Percentiles rank a stretch among this genome's conserved stretches.
phyloP scores from a whole-genome alignment of 2,113 vertebrate genomes.

The Progne subis region DNA sequence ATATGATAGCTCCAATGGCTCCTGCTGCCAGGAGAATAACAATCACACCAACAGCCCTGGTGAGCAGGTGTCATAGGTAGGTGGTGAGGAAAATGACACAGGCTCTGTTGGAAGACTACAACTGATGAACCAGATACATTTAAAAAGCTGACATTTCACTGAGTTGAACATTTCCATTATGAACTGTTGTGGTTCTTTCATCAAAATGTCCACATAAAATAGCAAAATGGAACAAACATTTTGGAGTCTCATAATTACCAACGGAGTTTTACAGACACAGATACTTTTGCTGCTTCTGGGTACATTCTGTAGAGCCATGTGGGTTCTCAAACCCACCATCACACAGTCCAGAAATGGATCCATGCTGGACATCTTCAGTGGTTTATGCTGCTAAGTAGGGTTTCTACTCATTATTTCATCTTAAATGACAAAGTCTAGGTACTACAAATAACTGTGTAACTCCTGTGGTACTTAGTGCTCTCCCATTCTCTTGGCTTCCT shows the following conservation, averaged over 20 bases:
- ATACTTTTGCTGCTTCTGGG: not conserved
- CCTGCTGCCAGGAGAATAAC: not conserved
- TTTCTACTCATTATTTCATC: not conserved
- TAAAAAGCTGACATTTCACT: not conserved
- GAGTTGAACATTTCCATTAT: not conserved
- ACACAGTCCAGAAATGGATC: not conserved
- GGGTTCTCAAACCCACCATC: not conserved
- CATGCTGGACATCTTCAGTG: not conserved
- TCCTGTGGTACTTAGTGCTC: not conserved
- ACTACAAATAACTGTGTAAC: not conserved
- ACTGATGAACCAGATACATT: not conserved
- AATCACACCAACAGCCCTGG: not conserved
- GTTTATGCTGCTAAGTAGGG: not conserved
- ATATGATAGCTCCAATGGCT: not conserved
- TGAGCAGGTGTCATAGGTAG: not conserved
- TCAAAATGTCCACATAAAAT: not conserved
- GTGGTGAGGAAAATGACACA: not conserved
- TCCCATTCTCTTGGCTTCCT: not conserved
- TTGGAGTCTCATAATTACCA: not conserved
- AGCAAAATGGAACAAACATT: not conserved
- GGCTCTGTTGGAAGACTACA: not conserved
- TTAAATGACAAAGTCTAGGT: not conserved
- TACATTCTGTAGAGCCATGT: rapidly evolving
- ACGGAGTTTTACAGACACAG: not conserved
- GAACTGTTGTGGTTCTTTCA: not conserved